phyloP scores from a whole-genome alignment of 37 sponge, comb jelly and placozoan species.

The Haliclona indistincta region DNA sequence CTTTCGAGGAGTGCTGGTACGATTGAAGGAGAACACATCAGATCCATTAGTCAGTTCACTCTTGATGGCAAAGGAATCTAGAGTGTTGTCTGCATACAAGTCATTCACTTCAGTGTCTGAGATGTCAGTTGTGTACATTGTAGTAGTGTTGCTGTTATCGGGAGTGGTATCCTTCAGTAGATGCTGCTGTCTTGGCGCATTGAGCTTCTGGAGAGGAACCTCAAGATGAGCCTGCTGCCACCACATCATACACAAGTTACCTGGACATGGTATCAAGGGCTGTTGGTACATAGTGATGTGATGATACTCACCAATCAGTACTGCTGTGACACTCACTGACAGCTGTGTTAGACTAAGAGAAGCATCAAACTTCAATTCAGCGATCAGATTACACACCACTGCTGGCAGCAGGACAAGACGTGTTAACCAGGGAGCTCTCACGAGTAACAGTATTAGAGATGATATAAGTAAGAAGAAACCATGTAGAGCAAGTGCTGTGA shows the following conservation, averaged over 20 bases:
- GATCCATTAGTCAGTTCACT: too few relatives aligned
- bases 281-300: background rate
- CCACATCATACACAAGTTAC: too few relatives aligned
- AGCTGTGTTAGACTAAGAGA: conserved; percentile 24
- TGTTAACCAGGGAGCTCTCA: conserved; percentile 30
- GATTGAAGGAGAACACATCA: background rate
- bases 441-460: conserved; percentile 20
- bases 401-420: conserved; percentile 32
- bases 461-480: conserved; percentile 50
- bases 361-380: conserved; percentile 11
- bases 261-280: too few relatives aligned
- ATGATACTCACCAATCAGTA: background rate
- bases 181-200: too few relatives aligned
- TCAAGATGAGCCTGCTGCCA: too few relatives aligned
- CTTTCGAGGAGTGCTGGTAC: background rate
- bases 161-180: too few relatives aligned
- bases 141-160: too few relatives aligned
- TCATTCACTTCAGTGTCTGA: too few relatives aligned
- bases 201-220: too few relatives aligned
- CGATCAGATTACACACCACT: conserved; percentile 32
- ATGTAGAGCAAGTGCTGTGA: conserved; percentile 27
- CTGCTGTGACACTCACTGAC: background rate
- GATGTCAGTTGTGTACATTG: too few relatives aligned
- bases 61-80: too few relatives aligned
- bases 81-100: too few relatives aligned